Evolutionary conservation across 2,113 vertebrate species (phyloP), one percentile per base, ranked within the genome.

Genomic region (Elachura formosa): DNA sequence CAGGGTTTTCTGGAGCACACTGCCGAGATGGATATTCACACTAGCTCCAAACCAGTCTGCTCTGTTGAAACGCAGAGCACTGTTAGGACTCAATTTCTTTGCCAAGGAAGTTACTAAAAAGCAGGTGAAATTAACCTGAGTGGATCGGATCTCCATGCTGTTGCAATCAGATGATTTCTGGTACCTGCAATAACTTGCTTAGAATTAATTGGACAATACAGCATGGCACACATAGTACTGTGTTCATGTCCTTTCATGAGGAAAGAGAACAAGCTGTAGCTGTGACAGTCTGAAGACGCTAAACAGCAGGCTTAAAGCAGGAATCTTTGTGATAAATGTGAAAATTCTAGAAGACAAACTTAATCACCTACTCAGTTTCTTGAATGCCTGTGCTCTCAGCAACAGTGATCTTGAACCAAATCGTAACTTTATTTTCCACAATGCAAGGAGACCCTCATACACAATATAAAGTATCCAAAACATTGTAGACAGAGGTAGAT

Each of bases 61-160:
- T 48, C 48, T 48, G 9, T 46, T 36, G 55, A 89, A 74, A 68
- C 78, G 31, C 22, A 85, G 14, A 85, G 12, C 18, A 14, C 29
- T 0, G 0, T 25, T 2, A n/a, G 18, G 74, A 45, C 5, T 40
- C 18, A 20, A 51, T 54, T 63, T 67, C 28, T 41, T 59, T 59
- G 20, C 21, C 36, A 77, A 38, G 20, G 15, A 80, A 64, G 21
- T 51, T 80, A 11, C 8, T 61, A 61, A 36, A 56, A 89, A 64
- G n/a, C 12, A 77, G 36, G 2, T 77, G 21, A 34, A 77, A 40
- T 48, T 59, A 48, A 34, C 12, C 24, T 38, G 18, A 36, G 34
- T 22, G 24, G 14, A 46, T 51, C 4, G 24, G 14, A 46, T 51
- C 4, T 31, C 43, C 19, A 11, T 16, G 24, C 19, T 56, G 31